Evolutionary conservation across 2,113 vertebrate genomes (phyloP).

Genomic region (Gymnarchus niloticus): DNA sequence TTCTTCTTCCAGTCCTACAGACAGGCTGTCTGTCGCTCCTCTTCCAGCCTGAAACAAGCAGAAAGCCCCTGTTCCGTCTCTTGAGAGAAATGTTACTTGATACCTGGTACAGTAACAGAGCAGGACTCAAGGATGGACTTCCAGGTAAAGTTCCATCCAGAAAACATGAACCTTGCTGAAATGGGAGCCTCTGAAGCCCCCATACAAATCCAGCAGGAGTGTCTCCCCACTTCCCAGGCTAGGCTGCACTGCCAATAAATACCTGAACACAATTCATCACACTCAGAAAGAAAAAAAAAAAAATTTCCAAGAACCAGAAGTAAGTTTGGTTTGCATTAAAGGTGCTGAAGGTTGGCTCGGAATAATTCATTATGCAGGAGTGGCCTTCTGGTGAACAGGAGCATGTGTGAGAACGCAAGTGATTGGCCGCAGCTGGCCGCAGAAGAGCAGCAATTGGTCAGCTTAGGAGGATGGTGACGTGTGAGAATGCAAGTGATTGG

Average conservation of each 20-base stretch:
- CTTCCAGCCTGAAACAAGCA: too few species aligned
- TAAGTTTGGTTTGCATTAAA: slow-evolving; percentile 60
- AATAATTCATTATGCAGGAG: slow-evolving; percentile 51
- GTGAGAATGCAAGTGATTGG: slow-evolving; percentile 26
- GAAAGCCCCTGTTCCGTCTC: too few species aligned
- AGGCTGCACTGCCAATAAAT: slow-evolving; percentile 45
- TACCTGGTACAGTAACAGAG: neutral
- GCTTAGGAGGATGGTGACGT: slow-evolving; percentile 22
- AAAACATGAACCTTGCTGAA: too few species aligned
- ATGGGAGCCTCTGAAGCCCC: neutral
- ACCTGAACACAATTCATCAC: slow-evolving; percentile 58
- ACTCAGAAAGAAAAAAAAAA: slow-evolving; percentile 37
- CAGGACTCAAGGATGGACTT: neutral
- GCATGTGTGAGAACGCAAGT: slow-evolving; percentile 35
- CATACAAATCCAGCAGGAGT: neutral
- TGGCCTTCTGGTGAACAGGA: slow-evolving; percentile 44
- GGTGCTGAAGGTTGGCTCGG: slow-evolving; percentile 50
- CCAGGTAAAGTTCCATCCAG: neutral
- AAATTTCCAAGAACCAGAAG: slow-evolving; percentile 40
- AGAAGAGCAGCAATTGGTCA: slow-evolving; percentile 11
- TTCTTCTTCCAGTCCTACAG: too few species aligned
- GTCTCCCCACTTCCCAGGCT: slow-evolving; percentile 28
- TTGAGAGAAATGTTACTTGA: neutral
- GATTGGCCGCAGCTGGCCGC: slow-evolving; percentile 32
- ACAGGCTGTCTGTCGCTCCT: too few species aligned